Evolutionary conservation across 1,140 invertebrate species (phyloP).

Genomic region (Stenopsyche tienmushanensis): DNA sequence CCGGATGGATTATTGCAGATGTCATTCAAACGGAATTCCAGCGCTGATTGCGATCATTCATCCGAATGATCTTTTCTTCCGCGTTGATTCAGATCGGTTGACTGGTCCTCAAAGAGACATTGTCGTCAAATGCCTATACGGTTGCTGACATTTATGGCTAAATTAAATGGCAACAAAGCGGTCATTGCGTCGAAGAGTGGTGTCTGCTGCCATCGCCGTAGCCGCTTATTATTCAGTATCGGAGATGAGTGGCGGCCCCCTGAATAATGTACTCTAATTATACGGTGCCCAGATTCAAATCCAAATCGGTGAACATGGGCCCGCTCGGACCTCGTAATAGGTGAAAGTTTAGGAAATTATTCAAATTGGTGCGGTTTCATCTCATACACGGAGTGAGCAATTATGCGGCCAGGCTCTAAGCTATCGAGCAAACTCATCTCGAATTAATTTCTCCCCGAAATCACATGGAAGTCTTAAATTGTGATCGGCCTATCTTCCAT

Average conservation of each 20-base stretch:
- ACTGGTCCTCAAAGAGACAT: no score
- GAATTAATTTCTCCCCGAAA: neutral
- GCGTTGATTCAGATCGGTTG: no score
- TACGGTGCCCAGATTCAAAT: conserved; percentile 33
- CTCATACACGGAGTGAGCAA: conserved; percentile 9
- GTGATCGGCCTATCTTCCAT: neutral
- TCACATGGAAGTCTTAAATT: neutral
- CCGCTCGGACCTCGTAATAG: neutral
- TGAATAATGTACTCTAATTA: conserved; percentile 39
- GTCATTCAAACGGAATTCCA: no score
- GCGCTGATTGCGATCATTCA: no score
- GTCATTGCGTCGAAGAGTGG: neutral
- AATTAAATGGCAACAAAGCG: conserved; percentile 20
- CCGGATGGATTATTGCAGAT: no score
- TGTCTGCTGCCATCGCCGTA: neutral
- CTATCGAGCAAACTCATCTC: neutral
- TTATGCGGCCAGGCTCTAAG: neutral
- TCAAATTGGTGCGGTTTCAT: neutral
- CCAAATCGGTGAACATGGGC: conserved; percentile 10
- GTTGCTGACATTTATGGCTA: conserved; percentile 8
- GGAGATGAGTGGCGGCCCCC: conserved; percentile 8
- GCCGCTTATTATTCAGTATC: conserved; percentile 7
- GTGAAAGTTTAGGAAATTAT: conserved; percentile 6
- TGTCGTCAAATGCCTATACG: no score
- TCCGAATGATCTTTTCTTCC: no score